Conservation (phyloP, 2,888 invertebrate species). For the Nyleta sp. region DNA sequence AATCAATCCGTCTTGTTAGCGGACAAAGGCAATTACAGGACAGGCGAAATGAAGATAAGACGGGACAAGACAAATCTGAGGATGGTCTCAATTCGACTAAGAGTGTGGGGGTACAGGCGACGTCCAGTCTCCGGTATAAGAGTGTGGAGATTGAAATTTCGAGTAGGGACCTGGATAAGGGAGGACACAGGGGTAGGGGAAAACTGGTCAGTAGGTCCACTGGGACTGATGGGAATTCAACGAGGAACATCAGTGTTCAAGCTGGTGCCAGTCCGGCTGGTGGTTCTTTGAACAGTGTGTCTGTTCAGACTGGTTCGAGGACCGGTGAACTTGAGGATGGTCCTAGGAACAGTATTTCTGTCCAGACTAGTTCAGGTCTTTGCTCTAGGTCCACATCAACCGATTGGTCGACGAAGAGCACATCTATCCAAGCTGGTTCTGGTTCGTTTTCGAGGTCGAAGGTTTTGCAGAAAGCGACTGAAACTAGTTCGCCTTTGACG, state of each 20-base stretch:
- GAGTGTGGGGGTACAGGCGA: constrained; percentile 13
- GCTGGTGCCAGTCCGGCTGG: no score
- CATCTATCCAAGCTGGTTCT: neutral
- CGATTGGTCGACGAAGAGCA: neutral
- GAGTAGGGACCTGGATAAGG: neutral
- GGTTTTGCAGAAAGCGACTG: neutral
- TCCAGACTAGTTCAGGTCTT: neutral
- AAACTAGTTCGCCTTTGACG: neutral
- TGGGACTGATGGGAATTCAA: constrained; percentile 6
- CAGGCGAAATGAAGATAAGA: constrained; percentile 28
- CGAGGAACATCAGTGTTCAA: neutral
- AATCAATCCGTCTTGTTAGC: constrained; percentile 36
- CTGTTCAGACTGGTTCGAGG: constrained; percentile 7
- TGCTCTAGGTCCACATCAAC: neutral
- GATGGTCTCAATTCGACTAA: constrained; percentile 5
- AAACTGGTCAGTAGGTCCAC: constrained; percentile 15
- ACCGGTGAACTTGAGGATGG: constrained; percentile 7
- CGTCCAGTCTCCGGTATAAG: constrained; percentile 6
- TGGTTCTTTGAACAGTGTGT: no score
- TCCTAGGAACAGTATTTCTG: neutral
- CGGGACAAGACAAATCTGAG: constrained; percentile 15
- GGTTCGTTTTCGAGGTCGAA: neutral
- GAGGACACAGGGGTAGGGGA: neutral
- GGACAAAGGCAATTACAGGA: constrained; percentile 24
- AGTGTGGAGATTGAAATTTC: constrained; percentile 19